Conservation (phyloP, 2,113 vertebrate genomes). For the Cyprinodon tularosa region DNA sequence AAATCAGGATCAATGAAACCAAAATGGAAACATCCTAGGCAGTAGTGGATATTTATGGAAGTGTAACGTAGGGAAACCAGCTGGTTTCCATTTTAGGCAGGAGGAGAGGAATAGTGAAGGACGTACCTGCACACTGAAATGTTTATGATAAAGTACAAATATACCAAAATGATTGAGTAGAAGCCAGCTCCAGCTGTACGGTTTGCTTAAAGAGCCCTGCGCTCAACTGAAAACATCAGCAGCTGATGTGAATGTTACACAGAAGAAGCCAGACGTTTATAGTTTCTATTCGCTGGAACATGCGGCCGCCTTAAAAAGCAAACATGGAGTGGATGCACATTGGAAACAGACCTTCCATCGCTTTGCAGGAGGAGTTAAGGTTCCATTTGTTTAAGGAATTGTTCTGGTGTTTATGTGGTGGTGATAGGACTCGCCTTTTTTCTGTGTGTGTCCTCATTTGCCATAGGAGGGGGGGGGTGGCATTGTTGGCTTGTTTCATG, state of each 20-base stretch:
- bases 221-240: conserved; percentile 27
- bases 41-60: conserved; percentile 4
- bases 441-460: conserved; percentile 29
- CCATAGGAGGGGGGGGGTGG: conserved; percentile 36
- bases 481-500: conserved; percentile 58
- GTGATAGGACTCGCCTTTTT: conserved; percentile 39
- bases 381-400: conserved; percentile 65
- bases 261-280: conserved; percentile 37
- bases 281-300: conserved; percentile 35
- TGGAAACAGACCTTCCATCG: conserved; percentile 55
- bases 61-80: background rate
- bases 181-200: background rate
- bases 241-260: conserved; percentile 24
- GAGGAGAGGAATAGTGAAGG: background rate
- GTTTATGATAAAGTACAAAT: background rate
- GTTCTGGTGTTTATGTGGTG: conserved; percentile 57
- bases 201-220: conserved; percentile 3
- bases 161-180: background rate
- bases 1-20: background rate
- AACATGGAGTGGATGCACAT: conserved; percentile 42
- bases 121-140: background rate
- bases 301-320: conserved; percentile 24
- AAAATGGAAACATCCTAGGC: background rate
- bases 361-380: conserved; percentile 42
- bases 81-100: background rate